Percentiles rank a stretch among this genome's conserved stretches.
Evolutionary conservation across 2,888 invertebrate species (phyloP).

Genomic region (Orthosia cruda): DNA sequence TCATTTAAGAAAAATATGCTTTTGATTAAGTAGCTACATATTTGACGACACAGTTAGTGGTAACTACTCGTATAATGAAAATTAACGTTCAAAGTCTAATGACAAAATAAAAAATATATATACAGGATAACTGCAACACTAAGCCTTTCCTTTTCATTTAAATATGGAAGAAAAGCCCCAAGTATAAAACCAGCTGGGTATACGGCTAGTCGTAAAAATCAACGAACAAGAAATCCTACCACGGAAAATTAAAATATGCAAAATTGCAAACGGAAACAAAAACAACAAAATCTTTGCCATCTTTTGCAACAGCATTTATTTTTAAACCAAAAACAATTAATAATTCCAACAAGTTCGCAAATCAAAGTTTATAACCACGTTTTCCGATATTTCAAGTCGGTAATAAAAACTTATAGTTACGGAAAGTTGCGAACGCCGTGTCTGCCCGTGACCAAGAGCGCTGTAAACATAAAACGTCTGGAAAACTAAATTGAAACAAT

Average conservation of each 20-base stretch:
- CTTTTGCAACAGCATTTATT: not conserved
- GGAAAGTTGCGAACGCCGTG: slow-evolving; percentile 45
- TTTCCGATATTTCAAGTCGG: slow-evolving; percentile 52
- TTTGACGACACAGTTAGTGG: too few species aligned
- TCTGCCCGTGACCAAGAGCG: slow-evolving; percentile 60
- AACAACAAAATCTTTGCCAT: slow-evolving; percentile 20
- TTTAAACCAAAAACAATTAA: slow-evolving; percentile 16
- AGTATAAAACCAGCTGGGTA: slow-evolving; percentile 35
- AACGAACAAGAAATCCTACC: slow-evolving; percentile 41
- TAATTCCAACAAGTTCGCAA: slow-evolving; percentile 38
- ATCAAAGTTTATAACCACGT: slow-evolving; percentile 31
- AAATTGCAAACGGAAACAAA: slow-evolving; percentile 23
- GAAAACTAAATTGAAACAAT: slow-evolving; percentile 61
- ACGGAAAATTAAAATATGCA: slow-evolving; percentile 22
- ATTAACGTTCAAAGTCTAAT: not conserved
- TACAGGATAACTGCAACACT: not conserved
- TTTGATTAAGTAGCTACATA: too few species aligned
- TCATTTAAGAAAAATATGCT: not conserved
- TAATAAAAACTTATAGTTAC: slow-evolving; percentile 50
- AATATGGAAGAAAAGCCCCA: not conserved
- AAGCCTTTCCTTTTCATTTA: slow-evolving; percentile 14
- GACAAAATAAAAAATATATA: not conserved
- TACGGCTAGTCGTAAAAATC: slow-evolving; percentile 40
- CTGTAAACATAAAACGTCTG: slow-evolving; percentile 56
- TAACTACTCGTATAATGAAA: too few species aligned